phyloP scores from a whole-genome alignment of 2,888 invertebrate genomes.

The Agonopterix alstromeriana region DNA sequence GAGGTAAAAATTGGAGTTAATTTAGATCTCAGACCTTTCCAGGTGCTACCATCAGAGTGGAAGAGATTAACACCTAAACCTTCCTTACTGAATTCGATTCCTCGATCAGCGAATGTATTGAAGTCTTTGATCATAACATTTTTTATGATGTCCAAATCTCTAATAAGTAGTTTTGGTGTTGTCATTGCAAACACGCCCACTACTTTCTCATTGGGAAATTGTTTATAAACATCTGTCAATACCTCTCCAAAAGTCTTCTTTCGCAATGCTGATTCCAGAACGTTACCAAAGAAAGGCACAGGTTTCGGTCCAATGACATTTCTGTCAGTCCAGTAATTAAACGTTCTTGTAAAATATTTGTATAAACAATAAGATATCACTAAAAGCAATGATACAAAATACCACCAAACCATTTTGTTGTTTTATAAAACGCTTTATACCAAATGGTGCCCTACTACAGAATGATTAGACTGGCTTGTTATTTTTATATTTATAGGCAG shows the following conservation, averaged over 20 bases:
- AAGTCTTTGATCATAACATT: constrained; percentile 47
- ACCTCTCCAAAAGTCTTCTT: constrained; percentile 22
- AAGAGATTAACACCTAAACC: constrained; percentile 41
- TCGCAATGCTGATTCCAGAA: constrained; percentile 25
- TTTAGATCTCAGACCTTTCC: constrained; percentile 33
- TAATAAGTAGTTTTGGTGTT: constrained; percentile 32
- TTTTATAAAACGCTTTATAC: too few relatives aligned
- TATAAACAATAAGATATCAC: constrained; percentile 12
- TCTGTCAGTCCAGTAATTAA: constrained; percentile 38
- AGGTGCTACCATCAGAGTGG: constrained; percentile 36
- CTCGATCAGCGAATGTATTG: constrained; percentile 36
- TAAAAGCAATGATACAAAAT: too few relatives aligned
- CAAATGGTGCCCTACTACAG: too few relatives aligned
- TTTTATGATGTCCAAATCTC: constrained; percentile 44
- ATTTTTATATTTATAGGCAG: too few relatives aligned
- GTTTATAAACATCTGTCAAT: constrained; percentile 31
- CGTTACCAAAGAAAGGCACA: constrained; percentile 32
- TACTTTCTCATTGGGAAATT: constrained; percentile 38
- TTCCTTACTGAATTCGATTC: constrained; percentile 32
- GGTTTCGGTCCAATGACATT: constrained; percentile 34
- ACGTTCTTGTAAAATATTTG: constrained; percentile 34
- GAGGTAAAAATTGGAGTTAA: constrained; percentile 48
- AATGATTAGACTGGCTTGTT: too few relatives aligned
- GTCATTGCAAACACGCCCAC: constrained; percentile 43
- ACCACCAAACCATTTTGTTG: too few relatives aligned